Evolutionary conservation across 2,113 vertebrate species (phyloP).

Genomic region (Odontophorus gujanensis): DNA sequence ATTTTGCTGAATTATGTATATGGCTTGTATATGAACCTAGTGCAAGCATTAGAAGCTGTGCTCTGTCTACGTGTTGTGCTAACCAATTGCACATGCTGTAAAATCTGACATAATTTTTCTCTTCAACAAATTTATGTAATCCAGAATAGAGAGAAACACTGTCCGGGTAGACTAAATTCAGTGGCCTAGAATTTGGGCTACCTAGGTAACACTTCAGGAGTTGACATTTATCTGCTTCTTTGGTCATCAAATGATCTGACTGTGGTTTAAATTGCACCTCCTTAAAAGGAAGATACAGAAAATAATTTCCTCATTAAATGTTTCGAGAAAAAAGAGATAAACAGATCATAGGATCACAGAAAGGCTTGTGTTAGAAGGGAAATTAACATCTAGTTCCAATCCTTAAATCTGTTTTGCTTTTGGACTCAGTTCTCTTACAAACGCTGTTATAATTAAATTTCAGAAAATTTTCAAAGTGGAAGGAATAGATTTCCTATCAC

Average conservation of each 20-base stretch:
- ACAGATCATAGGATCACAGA: background rate
- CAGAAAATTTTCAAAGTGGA: background rate
- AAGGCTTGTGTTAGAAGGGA: too few species aligned
- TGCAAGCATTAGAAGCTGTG: background rate
- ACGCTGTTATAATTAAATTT: background rate
- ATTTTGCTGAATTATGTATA: background rate
- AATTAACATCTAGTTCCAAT: too few species aligned
- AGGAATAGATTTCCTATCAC: background rate
- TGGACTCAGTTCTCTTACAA: background rate
- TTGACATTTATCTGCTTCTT: background rate
- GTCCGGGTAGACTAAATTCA: background rate
- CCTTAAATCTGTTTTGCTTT: background rate
- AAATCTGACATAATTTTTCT: background rate
- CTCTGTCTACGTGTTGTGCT: background rate
- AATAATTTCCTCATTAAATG: background rate
- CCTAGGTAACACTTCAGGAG: background rate
- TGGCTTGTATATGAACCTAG: background rate
- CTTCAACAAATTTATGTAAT: background rate
- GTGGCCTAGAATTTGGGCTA: background rate
- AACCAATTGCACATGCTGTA: background rate
- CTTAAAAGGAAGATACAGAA: background rate
- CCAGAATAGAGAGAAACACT: background rate
- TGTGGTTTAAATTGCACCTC: background rate
- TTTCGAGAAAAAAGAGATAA: background rate
- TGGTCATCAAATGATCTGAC: background rate